Base-by-base conservation (phyloP, 2,888 invertebrate genomes). In the Trimorus sp. region DNA sequence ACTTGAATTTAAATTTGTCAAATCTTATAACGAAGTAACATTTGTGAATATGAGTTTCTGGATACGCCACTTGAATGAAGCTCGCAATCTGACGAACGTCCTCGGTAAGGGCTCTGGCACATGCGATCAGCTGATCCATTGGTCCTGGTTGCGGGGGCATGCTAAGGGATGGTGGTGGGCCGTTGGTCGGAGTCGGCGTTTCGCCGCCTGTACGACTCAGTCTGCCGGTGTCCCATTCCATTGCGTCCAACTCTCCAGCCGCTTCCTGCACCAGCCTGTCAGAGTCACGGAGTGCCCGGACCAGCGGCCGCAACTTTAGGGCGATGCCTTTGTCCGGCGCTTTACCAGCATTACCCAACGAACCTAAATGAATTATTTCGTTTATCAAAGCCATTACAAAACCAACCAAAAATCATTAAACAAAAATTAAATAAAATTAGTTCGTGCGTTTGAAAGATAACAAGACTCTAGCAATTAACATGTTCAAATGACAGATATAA, bases 41-140 rank as follows among this genome's bases (percentile, higher is more conserved):
- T 26, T 26, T 26, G 26, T 3, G 26, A 4, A 26, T 26, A 26
- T 1, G 26, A 26, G 26, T 26, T 26, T 26, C 26, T 26, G 1
- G 26, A 26, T 26, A 53, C 63, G 38, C 14, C 49, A 82, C 82
- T 88, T 94, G 97, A 87, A 98, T 97, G 89, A 98, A 97, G 12
- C 97, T 97, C 15, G 97, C 96, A 14, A 97, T 96, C 90, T 97
- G 96, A 84, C 97, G 94, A 49, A 98, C 97, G 92, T 98, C 98
- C 91, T 97, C 96, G 0, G 96, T 97, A 38, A 98, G 94, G 8
- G 97, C 96, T 89, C 97, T 94, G 14, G 98, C 96, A 89, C 97
- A 96, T 9, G 96, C 96, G 83, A 98, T 95, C 79, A 99, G 93
- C 91, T 97, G 97, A 92, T 98, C 98, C 51, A 98, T 93, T 48